phyloP scores from a whole-genome alignment of 2,113 vertebrate genomes.

The Emydocephalus ijimae region DNA sequence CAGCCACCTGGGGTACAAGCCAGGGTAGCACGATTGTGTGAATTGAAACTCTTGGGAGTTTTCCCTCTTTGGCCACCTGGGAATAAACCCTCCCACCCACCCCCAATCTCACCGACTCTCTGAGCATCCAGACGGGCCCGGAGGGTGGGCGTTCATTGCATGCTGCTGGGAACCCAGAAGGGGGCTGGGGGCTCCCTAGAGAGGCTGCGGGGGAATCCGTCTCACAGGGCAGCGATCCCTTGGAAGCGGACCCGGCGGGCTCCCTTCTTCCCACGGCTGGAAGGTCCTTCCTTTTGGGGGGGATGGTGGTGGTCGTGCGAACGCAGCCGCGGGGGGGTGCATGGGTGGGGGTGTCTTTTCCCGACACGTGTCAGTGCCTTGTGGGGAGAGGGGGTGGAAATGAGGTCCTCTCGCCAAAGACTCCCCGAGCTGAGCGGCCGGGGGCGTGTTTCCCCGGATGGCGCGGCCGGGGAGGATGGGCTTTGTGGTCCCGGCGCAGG shows the following conservation, averaged over 20 bases:
- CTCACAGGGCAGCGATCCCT: not conserved
- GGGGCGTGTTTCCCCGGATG: not conserved
- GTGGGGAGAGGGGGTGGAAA: too few relatives aligned
- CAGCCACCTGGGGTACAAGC: too few relatives aligned
- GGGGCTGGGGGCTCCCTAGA: not conserved
- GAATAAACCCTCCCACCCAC: not conserved
- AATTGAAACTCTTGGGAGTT: too few relatives aligned
- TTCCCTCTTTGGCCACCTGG: not conserved
- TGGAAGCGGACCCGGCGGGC: not conserved
- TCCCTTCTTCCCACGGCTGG: not conserved
- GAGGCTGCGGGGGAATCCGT: not conserved
- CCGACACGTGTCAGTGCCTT: not conserved
- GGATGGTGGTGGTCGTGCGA: not conserved
- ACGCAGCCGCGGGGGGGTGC: too few relatives aligned
- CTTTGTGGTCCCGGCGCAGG: not conserved
- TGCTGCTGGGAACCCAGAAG: too few relatives aligned
- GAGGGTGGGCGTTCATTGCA: too few relatives aligned
- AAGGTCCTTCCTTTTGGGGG: not conserved
- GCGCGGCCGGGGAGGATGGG: not conserved
- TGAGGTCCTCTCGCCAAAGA: not conserved
- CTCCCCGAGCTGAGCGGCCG: not conserved
- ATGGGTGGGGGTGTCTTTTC: not conserved
- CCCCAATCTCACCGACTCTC: not conserved
- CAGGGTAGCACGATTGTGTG: too few relatives aligned
- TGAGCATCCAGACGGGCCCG: too few relatives aligned